Evolutionary conservation across 2,113 vertebrate species (phyloP).

Genomic region (Stigmatopora argus): DNA sequence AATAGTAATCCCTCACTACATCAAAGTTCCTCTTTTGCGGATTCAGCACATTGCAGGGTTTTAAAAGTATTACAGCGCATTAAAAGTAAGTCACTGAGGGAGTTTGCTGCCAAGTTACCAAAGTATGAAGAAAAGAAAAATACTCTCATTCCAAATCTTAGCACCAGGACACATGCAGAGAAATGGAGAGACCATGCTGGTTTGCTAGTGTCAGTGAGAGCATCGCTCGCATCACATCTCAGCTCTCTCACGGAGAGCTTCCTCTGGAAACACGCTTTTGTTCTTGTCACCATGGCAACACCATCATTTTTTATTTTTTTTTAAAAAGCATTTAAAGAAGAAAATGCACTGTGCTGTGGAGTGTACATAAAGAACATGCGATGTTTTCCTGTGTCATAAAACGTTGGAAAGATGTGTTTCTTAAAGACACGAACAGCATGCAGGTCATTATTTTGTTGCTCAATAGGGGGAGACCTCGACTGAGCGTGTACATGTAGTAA

Average conservation of each 20-base stretch:
- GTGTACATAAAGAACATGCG: conserved; percentile 19
- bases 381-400: conserved; percentile 19
- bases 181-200: not conserved
- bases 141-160: not conserved
- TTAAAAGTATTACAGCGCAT: not conserved
- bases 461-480: conserved; percentile 35
- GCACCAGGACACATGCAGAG: not conserved
- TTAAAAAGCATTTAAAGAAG: not conserved
- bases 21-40: too few relatives aligned
- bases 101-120: not conserved
- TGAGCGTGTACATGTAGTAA: conserved; percentile 28
- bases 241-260: conserved; percentile 24
- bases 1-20: too few relatives aligned
- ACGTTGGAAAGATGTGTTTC: not conserved
- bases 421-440: not conserved
- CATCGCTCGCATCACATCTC: conserved; percentile 29
- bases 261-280: conserved; percentile 22
- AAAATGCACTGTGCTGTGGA: conserved; percentile 6
- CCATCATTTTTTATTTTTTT: conserved; percentile 5
- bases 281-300: conserved; percentile 63
- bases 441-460: conserved; percentile 5
- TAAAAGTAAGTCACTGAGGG: not conserved
- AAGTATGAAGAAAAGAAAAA: conserved; percentile 11
- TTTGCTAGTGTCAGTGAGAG: conserved; percentile 1
- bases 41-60: too few relatives aligned